Evolutionary conservation across 2,113 vertebrate species (phyloP).

Genomic region (Poecilia latipinna): DNA sequence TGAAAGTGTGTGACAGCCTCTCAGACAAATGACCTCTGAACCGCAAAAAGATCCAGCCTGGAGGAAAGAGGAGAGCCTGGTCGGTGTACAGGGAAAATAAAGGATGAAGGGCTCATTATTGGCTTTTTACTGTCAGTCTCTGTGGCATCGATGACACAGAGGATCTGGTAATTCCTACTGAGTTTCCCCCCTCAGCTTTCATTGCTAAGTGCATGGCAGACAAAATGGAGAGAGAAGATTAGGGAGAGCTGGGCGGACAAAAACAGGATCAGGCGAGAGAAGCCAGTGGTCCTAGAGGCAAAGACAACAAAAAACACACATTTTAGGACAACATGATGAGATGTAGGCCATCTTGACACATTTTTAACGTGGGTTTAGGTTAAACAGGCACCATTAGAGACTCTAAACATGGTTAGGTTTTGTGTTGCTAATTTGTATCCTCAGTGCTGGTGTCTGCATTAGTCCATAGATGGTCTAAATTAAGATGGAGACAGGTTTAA

Average conservation of each 20-base stretch:
- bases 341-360: slow-evolving; percentile 7
- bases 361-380: background rate
- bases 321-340: background rate
- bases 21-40: slow-evolving; percentile 48
- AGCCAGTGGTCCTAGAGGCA: slow-evolving; percentile 13
- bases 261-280: slow-evolving; percentile 22
- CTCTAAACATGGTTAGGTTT: slow-evolving; percentile 30
- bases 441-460: slow-evolving; percentile 38
- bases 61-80: slow-evolving; percentile 14
- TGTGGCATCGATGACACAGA: slow-evolving; percentile 55
- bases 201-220: slow-evolving; percentile 27
- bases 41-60: background rate
- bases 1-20: slow-evolving; percentile 11
- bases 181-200: slow-evolving; percentile 27
- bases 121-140: slow-evolving; percentile 58
- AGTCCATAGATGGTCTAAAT: slow-evolving; percentile 53
- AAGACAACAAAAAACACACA: slow-evolving; percentile 22
- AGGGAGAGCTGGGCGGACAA: slow-evolving; percentile 21
- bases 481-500: slow-evolving; percentile 65
- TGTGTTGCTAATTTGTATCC: slow-evolving; percentile 24
- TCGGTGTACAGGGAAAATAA: slow-evolving; percentile 29
- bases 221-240: slow-evolving; percentile 48
- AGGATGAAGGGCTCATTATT: slow-evolving; percentile 49
- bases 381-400: slow-evolving; percentile 21
- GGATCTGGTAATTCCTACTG: slow-evolving; percentile 54